A percentile compares a stretch with the other conserved stretches of the same genome.
Evolutionary conservation across 2,797 vertebrate genomes (phyloP).

Genomic region (Menidia menidia): DNA sequence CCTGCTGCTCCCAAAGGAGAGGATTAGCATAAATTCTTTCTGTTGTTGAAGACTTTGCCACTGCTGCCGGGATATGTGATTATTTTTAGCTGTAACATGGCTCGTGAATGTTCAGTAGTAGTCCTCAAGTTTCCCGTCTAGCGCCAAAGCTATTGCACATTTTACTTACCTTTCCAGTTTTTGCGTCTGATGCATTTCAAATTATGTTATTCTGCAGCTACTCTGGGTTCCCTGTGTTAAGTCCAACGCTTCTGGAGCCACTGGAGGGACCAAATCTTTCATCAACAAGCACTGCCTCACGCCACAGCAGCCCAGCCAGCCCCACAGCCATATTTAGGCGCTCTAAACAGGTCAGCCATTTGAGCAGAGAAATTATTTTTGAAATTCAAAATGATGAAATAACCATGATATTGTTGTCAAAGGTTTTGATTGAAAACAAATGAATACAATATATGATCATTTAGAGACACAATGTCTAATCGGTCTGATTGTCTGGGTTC

Average conservation of each 20-base stretch:
- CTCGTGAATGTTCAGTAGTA: slow-evolving; percentile 19
- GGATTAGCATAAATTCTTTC: slow-evolving; percentile 28
- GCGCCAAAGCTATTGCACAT: slow-evolving; percentile 12
- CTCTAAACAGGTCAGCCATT: slow-evolving; percentile 92
- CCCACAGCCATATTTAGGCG: slow-evolving; percentile 96
- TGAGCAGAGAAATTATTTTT: background rate
- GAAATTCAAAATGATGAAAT: background rate
- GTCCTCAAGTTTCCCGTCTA: slow-evolving; percentile 15
- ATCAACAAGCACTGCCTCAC: slow-evolving; percentile 83
- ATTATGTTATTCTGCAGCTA: slow-evolving; percentile 85
- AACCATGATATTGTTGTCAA: background rate
- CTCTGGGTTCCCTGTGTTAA: slow-evolving; percentile 93
- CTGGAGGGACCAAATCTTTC: slow-evolving; percentile 84
- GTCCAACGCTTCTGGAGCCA: slow-evolving; percentile 89
- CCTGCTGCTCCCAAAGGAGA: slow-evolving; percentile 29
- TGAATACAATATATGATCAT: background rate
- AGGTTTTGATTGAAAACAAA: background rate
- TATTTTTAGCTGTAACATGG: slow-evolving; percentile 35
- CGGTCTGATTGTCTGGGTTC: no score
- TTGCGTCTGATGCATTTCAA: slow-evolving; percentile 15
- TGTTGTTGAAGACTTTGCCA: slow-evolving; percentile 48
- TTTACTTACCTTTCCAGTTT: slow-evolving; percentile 7
- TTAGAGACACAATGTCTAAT: background rate
- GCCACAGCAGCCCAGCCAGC: slow-evolving; percentile 92
- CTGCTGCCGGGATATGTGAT: slow-evolving; percentile 36